Base-by-base conservation (phyloP, 2,113 vertebrate species). In the Nanorana parkeri region DNA sequence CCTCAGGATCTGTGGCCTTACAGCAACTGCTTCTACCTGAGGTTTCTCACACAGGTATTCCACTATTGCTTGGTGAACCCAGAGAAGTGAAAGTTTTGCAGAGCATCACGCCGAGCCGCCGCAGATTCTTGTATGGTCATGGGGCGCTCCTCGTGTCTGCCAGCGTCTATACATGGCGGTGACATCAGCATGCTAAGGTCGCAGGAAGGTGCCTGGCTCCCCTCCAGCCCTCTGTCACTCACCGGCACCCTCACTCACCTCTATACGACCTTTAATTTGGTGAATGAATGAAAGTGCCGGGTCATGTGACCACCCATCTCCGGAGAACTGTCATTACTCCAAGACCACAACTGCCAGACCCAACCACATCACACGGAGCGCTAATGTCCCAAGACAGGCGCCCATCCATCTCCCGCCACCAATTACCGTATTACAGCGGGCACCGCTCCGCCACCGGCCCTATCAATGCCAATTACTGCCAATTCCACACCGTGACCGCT, bases 351-450 rank as follows among this genome's bases (percentile, higher is more conserved):
- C 13, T 19, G 15, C 15, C 52, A 55, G 52, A 55, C 52, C 66
- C 51, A 1, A 20, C 52, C 85, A 72, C 52, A 4, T 32, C 65
- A 69, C 10, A 58, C 72, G 8, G 20, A 5, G 3, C 10, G 63
- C 69, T 65, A 56, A 73, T 66, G 47, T 77, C 68, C 52, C 19
- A 64, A 1, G 0, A 80, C 67, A 78, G 80, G 71, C 78, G 61
- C 21, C 86, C 88, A 82, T 88, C 87, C 88, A 84, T 73, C 77
- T 80, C 32, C 32, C 32, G 4, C 32, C 32, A 36, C 32, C 32
- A 36, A 36, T 36, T 36, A 36, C 8, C 32, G 5, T 7, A 36
- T 36, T 36, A 36, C 32, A 36, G 32, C 32, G 32, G 32, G 32
- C 32, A 36, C 32, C 32, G 32, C 32, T 36, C 32, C 29, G 5